Percentiles rank a stretch among this genome's conserved stretches.
Conservation (phyloP, 1,140 invertebrate species). For the Phocides pigmalion region DNA sequence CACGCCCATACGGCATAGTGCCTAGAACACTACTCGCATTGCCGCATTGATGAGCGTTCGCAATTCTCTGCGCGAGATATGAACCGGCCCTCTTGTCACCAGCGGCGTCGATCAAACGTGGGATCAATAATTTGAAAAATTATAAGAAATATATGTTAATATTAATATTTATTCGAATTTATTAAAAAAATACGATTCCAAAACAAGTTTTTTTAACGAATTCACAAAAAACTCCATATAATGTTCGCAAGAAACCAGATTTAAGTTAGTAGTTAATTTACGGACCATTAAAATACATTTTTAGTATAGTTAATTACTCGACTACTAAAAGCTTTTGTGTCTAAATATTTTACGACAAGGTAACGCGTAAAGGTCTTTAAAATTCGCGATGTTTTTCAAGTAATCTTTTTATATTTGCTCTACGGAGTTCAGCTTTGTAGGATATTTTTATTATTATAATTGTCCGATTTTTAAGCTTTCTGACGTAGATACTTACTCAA, state of each 20-base stretch:
- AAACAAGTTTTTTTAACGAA: not conserved
- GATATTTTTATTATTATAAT: slow-evolving; percentile 1
- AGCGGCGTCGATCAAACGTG: no score
- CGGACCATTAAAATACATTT: slow-evolving; percentile 3
- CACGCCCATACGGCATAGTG: no score
- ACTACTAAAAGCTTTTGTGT: slow-evolving; percentile 20
- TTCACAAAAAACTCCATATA: not conserved
- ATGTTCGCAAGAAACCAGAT: not conserved
- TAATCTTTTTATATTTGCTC: slow-evolving; percentile 8
- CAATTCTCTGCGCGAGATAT: no score
- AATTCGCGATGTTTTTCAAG: slow-evolving; percentile 2
- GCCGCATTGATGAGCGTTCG: no score
- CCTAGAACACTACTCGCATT: no score
- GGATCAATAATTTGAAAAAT: no score
- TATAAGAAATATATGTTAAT: no score
- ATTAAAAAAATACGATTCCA: not conserved
- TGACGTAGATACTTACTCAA: not conserved
- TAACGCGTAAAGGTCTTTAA: slow-evolving; percentile 3
- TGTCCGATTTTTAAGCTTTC: not conserved
- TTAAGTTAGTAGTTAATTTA: slow-evolving; percentile 7
- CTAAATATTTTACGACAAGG: slow-evolving; percentile 20
- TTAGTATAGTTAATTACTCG: slow-evolving; percentile 14
- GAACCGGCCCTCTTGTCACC: no score
- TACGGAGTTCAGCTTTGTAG: not conserved
- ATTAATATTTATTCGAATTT: no score